phyloP scores from a whole-genome alignment of 2,888 invertebrate genomes.

The Tipula unca region DNA sequence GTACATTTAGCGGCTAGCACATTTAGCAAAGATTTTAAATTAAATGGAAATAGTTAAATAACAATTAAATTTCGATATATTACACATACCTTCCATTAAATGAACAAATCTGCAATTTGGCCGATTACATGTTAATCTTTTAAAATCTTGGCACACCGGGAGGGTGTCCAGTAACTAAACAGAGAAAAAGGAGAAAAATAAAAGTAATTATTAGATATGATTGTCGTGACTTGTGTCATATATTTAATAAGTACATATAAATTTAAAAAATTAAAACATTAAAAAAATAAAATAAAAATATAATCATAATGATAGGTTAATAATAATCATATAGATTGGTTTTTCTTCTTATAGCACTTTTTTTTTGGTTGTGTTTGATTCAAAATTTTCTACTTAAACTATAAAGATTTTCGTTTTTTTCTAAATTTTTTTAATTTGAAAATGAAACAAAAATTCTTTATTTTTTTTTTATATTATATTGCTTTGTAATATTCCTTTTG shows the following conservation, averaged over 20 bases:
- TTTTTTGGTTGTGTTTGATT: neutral
- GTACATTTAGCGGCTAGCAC: neutral
- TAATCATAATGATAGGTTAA: neutral
- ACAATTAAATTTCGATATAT: neutral
- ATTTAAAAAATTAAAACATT: slow-evolving; percentile 24
- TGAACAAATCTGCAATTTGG: slow-evolving; percentile 97
- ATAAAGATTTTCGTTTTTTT: neutral
- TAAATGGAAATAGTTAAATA: neutral
- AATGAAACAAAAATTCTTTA: slow-evolving; percentile 15
- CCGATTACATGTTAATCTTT: slow-evolving; percentile 93
- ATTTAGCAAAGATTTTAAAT: neutral
- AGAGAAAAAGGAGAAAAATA: neutral
- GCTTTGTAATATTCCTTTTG: neutral
- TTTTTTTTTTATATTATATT: neutral
- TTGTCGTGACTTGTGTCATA: neutral
- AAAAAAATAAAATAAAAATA: slow-evolving; percentile 18
- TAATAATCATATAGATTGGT: neutral
- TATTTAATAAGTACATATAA: slow-evolving; percentile 19
- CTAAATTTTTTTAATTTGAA: neutral
- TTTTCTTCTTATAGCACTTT: neutral
- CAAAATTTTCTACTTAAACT: slow-evolving; percentile 17
- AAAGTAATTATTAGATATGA: slow-evolving; percentile 21
- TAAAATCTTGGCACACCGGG: slow-evolving; percentile 99
- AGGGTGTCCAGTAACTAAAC: slow-evolving; percentile 99
- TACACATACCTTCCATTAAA: slow-evolving; percentile 83